Evolutionary conservation across 2,797 vertebrate genomes (phyloP).

Genomic region (Enteromius paludinosus): DNA sequence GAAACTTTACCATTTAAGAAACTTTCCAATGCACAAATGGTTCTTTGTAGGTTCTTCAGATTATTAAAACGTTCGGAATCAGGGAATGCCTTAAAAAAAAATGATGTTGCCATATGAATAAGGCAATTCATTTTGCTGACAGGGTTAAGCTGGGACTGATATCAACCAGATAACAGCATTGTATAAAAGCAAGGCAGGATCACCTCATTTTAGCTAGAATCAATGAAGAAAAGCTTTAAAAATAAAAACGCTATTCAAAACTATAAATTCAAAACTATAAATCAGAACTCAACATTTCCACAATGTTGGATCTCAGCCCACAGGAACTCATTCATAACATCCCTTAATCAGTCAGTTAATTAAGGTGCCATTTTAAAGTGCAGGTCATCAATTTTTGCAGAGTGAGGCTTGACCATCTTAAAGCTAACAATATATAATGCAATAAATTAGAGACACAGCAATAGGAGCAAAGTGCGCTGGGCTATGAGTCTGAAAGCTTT

Average conservation of each 20-base stretch:
- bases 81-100: not conserved
- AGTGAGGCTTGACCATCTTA: slow-evolving; percentile 13
- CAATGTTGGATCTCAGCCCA: not conserved
- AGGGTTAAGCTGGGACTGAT: not conserved
- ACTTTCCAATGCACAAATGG: not conserved
- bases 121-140: not conserved
- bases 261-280: not conserved
- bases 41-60: not conserved
- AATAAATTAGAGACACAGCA: slow-evolving; percentile 22
- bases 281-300: not conserved
- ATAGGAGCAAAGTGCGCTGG: slow-evolving; percentile 23
- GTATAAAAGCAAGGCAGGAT: not conserved
- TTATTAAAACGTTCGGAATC: not conserved
- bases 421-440: slow-evolving; percentile 6
- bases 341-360: slow-evolving; percentile 23
- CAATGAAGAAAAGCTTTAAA: not conserved
- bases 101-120: not conserved
- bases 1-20: not conserved
- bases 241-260: not conserved
- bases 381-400: slow-evolving; percentile 20
- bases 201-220: not conserved
- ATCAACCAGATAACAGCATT: not conserved
- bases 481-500: slow-evolving; percentile 34
- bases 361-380: slow-evolving; percentile 22
- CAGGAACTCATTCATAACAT: not conserved